These are phyloP conservation scores for Orius laevigatus DNA, from an alignment of 1,140 invertebrate species.

Conservation along the genomic window DNA sequence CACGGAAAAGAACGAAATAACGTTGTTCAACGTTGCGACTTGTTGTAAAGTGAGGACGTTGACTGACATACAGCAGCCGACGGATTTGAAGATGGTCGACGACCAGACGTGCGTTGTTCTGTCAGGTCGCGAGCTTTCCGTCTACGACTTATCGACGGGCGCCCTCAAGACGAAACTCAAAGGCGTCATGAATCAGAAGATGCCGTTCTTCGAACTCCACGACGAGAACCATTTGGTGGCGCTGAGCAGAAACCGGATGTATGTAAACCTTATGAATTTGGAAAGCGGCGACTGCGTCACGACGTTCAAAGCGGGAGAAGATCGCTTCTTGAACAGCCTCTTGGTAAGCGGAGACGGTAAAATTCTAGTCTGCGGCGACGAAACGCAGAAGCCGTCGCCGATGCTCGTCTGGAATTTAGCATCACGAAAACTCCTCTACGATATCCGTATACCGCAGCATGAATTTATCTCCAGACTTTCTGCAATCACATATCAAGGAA, in stretches of 20 bases:
- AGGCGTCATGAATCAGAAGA: conserved; percentile 82
- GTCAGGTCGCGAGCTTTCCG: conserved; percentile 58
- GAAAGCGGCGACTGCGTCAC: conserved; percentile 67
- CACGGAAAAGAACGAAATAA: conserved; percentile 53
- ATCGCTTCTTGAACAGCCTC: conserved; percentile 73
- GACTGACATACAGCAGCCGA: conserved; percentile 48
- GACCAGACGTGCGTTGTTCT: conserved; percentile 57
- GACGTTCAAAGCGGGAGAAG: conserved; percentile 74
- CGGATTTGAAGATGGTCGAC: conserved; percentile 51
- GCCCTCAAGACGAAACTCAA: conserved; percentile 53
- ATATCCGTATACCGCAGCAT: conserved; percentile 71
- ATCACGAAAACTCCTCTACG: conserved; percentile 67
- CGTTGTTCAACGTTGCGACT: conserved; percentile 56
- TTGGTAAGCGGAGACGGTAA: conserved; percentile 72
- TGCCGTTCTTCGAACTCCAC: conserved; percentile 74
- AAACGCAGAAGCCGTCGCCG: conserved; percentile 80
- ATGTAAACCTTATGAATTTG: conserved; percentile 76
- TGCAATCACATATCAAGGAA: conserved; percentile 72
- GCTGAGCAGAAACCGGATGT: conserved; percentile 72
- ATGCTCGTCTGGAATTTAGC: conserved; percentile 74
- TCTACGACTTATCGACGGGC: conserved; percentile 63
- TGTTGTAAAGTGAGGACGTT: conserved; percentile 45
- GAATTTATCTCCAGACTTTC: conserved; percentile 70
- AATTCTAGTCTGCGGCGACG: conserved; percentile 74
- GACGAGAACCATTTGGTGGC: conserved; percentile 61